Percentiles rank a stretch among this genome's conserved stretches.
Conservation (phyloP, 1,140 invertebrate species). For the Thalassaphorura encarpata region DNA sequence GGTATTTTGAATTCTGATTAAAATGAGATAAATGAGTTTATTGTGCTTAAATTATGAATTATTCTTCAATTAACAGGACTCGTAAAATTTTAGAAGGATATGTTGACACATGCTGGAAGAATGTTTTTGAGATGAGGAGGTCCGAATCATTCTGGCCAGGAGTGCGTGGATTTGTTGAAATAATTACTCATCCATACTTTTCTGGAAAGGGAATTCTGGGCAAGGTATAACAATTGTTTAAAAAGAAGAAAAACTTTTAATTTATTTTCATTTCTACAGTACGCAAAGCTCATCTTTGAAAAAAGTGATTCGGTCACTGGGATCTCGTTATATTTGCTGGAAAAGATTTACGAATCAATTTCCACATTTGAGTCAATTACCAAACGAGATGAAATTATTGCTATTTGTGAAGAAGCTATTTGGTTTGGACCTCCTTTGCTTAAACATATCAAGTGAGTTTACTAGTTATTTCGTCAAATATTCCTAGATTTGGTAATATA, state of each 20-base stretch:
- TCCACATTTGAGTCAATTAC: constrained; percentile 11
- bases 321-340: constrained; percentile 27
- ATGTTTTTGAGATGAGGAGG: constrained; percentile 33
- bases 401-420: constrained; percentile 12
- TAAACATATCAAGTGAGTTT: too few relatives aligned
- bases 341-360: constrained; percentile 19
- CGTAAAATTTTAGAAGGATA: too few relatives aligned
- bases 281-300: constrained; percentile 27
- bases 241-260: neutral
- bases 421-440: constrained; percentile 25
- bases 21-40: too few relatives aligned
- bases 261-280: constrained; percentile 29
- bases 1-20: too few relatives aligned
- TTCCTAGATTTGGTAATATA: too few relatives aligned
- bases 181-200: constrained; percentile 15
- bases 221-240: neutral
- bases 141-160: constrained; percentile 35
- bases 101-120: constrained; percentile 23
- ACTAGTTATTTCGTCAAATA: too few relatives aligned
- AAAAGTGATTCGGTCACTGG: constrained; percentile 30
- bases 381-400: neutral
- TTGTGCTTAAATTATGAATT: too few relatives aligned
- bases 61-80: too few relatives aligned
- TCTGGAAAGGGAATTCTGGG: neutral
- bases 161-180: constrained; percentile 30